A percentile compares a stretch with the other conserved stretches of the same genome.
Evolutionary conservation across 2,113 vertebrate species (phyloP).

Genomic region (Stigmatopora nigra): DNA sequence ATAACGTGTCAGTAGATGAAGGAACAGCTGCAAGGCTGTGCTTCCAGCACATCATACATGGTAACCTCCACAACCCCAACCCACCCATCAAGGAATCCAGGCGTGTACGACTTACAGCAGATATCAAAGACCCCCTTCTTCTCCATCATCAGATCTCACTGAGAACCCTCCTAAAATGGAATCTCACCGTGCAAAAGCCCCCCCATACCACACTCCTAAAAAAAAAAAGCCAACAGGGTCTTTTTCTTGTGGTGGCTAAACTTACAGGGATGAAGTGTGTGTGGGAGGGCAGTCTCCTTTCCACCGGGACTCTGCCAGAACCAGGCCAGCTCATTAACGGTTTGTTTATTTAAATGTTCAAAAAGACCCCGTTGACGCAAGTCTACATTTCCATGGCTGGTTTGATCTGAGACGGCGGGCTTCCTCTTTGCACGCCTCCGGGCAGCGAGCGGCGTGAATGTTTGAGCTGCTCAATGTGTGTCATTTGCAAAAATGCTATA

Average conservation of each 20-base stretch:
- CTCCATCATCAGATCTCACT: conserved; percentile 54
- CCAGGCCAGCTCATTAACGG: conserved; percentile 56
- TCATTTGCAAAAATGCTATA: conserved; percentile 25
- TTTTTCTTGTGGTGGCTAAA: conserved; percentile 46
- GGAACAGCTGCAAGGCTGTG: conserved; percentile 16
- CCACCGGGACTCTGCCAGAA: conserved; percentile 44
- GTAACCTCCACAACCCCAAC: conserved; percentile 34
- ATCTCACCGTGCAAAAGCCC: conserved; percentile 33
- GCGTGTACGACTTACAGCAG: conserved; percentile 30
- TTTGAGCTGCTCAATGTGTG: conserved; percentile 33
- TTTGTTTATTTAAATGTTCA: conserved; percentile 67
- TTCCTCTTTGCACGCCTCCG: conserved; percentile 38
- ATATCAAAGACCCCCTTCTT: conserved; percentile 66
- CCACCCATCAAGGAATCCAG: conserved; percentile 34
- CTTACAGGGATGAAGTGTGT: conserved; percentile 37
- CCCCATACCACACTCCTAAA: conserved; percentile 17
- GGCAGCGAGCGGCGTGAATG: conserved; percentile 15
- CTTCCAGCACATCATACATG: conserved; percentile 55
- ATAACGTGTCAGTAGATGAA: neutral
- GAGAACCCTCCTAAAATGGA: conserved; percentile 39
- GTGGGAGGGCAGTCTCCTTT: conserved; percentile 53
- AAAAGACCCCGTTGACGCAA: conserved; percentile 58
- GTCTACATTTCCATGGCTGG: conserved; percentile 57
- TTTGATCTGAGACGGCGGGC: conserved; percentile 68
- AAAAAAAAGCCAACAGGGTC: conserved; percentile 43